Percentiles rank a stretch among this genome's conserved stretches.
These are phyloP conservation scores for Psylliodes chrysocephalus DNA, from an alignment of 2,888 invertebrate species.

Conservation along the genomic window DNA sequence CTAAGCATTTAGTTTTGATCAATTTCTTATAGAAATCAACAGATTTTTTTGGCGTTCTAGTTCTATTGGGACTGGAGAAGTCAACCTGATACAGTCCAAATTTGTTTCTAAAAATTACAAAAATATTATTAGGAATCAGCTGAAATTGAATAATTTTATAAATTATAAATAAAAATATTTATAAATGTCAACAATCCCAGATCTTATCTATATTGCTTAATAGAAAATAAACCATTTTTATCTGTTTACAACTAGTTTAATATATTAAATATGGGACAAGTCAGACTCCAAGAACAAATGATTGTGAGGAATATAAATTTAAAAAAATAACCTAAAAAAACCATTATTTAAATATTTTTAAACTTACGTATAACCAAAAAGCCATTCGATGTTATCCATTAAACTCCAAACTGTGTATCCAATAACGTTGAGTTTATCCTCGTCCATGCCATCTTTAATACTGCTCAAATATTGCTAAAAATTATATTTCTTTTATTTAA, in stretches of 20 bases:
- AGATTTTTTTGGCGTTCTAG: constrained; percentile 74
- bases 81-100: constrained; percentile 78
- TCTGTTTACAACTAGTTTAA: no score
- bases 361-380: constrained; percentile 43
- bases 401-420: constrained; percentile 51
- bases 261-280: not conserved
- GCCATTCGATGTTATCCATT: constrained; percentile 52
- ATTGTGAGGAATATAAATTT: not conserved
- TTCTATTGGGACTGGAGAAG: constrained; percentile 68
- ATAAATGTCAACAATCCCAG: no score
- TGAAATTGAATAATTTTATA: no score
- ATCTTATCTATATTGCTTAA: no score
- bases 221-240: no score
- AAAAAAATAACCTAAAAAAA: not conserved
- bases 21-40: constrained; percentile 31
- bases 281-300: not conserved
- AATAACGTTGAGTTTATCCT: constrained; percentile 45
- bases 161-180: no score
- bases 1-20: constrained; percentile 30
- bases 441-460: constrained; percentile 41
- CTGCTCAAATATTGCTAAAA: constrained; percentile 29
- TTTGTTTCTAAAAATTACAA: constrained; percentile 29
- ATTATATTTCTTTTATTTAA: no score
- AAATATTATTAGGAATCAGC: no score
- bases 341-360: not conserved